phyloP scores from a whole-genome alignment of 2,113 vertebrate species.

The Smithornis capensis region DNA sequence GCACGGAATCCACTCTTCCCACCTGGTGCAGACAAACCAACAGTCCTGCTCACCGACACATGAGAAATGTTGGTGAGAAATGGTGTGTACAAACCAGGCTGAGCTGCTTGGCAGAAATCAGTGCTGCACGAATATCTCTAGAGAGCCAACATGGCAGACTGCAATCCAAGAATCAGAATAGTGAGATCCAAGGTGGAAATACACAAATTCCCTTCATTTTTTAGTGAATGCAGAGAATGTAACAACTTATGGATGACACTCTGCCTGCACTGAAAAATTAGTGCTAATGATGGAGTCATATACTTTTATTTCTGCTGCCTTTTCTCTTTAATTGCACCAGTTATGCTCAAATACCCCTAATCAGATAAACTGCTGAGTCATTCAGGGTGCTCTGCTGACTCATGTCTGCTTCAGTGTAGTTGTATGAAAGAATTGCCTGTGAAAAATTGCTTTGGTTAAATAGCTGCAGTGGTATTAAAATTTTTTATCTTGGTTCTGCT shows the following conservation, averaged over 20 bases:
- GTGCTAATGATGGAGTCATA: not conserved
- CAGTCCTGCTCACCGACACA: not conserved
- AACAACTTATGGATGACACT: not conserved
- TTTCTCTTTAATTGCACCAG: not conserved
- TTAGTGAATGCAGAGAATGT: not conserved
- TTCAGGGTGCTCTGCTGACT: not conserved
- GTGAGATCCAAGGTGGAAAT: not conserved
- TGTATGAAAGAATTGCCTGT: not conserved
- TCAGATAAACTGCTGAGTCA: conserved; percentile 3
- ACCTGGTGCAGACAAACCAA: not conserved
- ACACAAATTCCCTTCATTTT: not conserved
- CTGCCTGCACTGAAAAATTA: not conserved
- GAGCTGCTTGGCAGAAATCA: not conserved
- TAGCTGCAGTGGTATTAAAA: not conserved
- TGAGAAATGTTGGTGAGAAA: not conserved
- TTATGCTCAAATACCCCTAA: not conserved
- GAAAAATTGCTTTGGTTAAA: not conserved
- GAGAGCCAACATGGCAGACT: not conserved
- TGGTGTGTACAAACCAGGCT: not conserved
- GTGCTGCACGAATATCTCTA: not conserved
- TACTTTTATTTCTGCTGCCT: not conserved
- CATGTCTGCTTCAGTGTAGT: not conserved
- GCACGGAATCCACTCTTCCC: not conserved
- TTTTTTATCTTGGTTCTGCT: not conserved
- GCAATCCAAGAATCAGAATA: not conserved